phyloP scores from a whole-genome alignment of 2,888 invertebrate genomes.

The Drosophila picticornis region DNA sequence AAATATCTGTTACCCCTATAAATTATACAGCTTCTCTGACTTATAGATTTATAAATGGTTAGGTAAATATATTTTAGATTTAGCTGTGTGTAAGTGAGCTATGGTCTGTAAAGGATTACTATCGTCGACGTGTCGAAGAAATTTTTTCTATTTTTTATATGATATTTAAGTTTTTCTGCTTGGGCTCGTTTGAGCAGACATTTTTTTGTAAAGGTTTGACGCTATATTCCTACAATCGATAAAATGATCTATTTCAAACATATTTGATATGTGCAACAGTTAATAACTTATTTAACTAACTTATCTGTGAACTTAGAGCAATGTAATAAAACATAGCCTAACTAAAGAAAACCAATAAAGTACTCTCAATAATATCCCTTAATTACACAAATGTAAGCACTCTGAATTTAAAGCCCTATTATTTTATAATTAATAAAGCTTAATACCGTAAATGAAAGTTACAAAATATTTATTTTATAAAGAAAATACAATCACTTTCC shows the following conservation, averaged over 20 bases:
- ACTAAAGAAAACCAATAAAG: background rate
- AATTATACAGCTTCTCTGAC: background rate
- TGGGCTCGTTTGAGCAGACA: conserved; percentile 29
- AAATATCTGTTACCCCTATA: background rate
- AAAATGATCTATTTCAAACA: conserved; percentile 8
- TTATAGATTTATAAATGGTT: background rate
- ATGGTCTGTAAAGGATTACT: background rate
- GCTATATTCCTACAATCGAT: conserved; percentile 13
- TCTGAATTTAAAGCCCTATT: background rate
- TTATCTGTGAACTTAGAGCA: background rate
- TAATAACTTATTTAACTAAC: background rate
- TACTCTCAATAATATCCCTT: background rate
- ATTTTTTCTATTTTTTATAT: conserved; percentile 31
- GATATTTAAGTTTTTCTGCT: conserved; percentile 73
- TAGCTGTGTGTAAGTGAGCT: background rate
- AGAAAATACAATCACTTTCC: background rate
- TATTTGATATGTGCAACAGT: conserved; percentile 3
- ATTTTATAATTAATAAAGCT: background rate
- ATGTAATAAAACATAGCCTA: background rate
- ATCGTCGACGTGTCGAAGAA: background rate
- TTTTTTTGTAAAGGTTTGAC: background rate
- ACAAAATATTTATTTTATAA: background rate
- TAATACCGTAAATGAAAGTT: background rate
- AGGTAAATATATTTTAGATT: background rate
- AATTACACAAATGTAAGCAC: background rate